A percentile compares a stretch with the other conserved stretches of the same genome.
Conservation (phyloP, 2,797 vertebrate species). For the Enteromius fasciolatus region DNA sequence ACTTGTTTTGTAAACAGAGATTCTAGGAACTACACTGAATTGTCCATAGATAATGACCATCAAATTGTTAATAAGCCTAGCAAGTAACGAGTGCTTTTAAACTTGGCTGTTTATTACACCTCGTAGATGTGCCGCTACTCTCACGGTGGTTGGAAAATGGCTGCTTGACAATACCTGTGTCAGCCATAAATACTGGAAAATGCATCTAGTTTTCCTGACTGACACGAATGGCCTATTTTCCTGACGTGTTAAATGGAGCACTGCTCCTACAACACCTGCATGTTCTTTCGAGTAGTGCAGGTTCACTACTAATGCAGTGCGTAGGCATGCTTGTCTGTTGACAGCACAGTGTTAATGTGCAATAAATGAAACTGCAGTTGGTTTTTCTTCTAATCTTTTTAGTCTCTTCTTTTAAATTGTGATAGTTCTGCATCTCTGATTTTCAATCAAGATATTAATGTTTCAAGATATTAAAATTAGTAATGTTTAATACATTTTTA, state of each 20-base stretch:
- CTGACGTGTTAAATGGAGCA: constrained; percentile 45
- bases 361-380: background rate
- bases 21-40: constrained; percentile 49
- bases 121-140: constrained; percentile 7
- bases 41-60: constrained; percentile 45
- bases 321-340: constrained; percentile 7
- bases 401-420: background rate
- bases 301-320: constrained; percentile 6
- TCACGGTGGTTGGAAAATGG: constrained; percentile 35
- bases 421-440: background rate
- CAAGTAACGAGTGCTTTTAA: constrained; percentile 48
- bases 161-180: constrained; percentile 22
- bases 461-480: background rate
- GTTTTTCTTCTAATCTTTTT: background rate
- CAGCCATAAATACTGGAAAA: constrained; percentile 51
- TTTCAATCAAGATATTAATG: background rate
- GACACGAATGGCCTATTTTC: constrained; percentile 53
- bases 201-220: constrained; percentile 34
- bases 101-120: constrained; percentile 55
- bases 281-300: constrained; percentile 26
- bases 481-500: background rate
- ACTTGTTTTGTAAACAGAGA: constrained; percentile 26
- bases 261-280: constrained; percentile 31
- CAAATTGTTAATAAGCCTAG: constrained; percentile 55
- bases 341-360: constrained; percentile 22